Percentiles rank a stretch among this genome's conserved stretches.
phyloP scores from a whole-genome alignment of 2,113 vertebrate genomes.

The Aspiorhynchus laticeps region DNA sequence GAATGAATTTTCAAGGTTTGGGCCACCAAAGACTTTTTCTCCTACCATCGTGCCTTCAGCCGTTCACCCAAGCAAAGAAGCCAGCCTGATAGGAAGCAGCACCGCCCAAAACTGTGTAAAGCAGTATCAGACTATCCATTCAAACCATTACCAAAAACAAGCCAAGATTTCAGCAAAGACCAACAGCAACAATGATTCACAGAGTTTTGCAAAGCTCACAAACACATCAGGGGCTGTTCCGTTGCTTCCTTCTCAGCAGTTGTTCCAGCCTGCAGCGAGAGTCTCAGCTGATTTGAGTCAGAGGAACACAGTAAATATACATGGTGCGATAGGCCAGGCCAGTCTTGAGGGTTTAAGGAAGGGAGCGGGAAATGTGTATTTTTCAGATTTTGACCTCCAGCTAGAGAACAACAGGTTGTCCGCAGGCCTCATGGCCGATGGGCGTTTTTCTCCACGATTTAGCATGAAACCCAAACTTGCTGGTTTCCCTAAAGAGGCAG shows the following conservation, averaged over 20 bases:
- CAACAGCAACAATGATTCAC: conserved; percentile 1
- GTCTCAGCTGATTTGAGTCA: conserved; percentile 43
- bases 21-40: conserved; percentile 54
- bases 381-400: conserved; percentile 55
- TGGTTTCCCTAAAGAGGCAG: conserved; percentile 44
- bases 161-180: conserved; percentile 47
- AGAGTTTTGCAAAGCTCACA: conserved; percentile 50
- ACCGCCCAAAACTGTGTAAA: conserved; percentile 41
- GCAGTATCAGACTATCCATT: conserved; percentile 59
- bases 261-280: conserved; percentile 42
- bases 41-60: conserved; percentile 48
- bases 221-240: conserved; percentile 50
- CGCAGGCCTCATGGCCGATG: conserved; percentile 50
- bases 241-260: conserved; percentile 46
- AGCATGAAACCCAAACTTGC: conserved; percentile 51
- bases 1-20: conserved; percentile 58
- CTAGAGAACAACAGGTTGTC: conserved; percentile 60
- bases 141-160: conserved; percentile 58
- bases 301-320: conserved; percentile 28
- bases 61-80: conserved; percentile 60
- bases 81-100: conserved; percentile 53
- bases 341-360: conserved; percentile 53
- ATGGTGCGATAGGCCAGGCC: conserved; percentile 39
- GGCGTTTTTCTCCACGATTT: conserved; percentile 24
- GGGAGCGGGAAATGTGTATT: conserved; percentile 30